Percentiles rank a stretch among this genome's conserved stretches.
Evolutionary conservation across 2,797 vertebrate genomes (phyloP).

Genomic region (Hephaestus fuliginosus): DNA sequence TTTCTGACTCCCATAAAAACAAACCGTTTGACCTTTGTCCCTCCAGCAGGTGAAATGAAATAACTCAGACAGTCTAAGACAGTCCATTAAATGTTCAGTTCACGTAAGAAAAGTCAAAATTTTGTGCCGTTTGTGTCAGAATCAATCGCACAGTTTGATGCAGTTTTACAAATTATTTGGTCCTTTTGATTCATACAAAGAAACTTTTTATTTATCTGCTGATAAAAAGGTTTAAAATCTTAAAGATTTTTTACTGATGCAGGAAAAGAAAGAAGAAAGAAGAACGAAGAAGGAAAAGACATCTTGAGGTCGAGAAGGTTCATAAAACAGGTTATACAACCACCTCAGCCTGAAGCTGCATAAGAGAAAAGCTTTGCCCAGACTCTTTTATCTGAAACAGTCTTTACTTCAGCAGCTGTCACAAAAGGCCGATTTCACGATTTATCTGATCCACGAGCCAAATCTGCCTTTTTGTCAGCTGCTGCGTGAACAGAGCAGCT

Average conservation of each 20-base stretch:
- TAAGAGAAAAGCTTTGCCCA: neutral
- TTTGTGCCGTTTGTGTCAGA: neutral
- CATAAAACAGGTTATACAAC: neutral
- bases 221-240: no score
- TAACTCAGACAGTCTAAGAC: neutral
- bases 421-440: neutral
- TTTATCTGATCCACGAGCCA: constrained; percentile 3
- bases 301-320: neutral
- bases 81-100: no score
- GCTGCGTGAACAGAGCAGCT: neutral
- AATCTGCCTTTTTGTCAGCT: neutral
- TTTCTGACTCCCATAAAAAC: neutral
- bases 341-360: neutral
- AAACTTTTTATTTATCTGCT: no score
- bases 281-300: neutral
- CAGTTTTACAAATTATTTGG: no score
- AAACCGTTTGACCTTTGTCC: constrained; percentile 27
- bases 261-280: no score
- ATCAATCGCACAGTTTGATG: no score
- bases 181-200: no score
- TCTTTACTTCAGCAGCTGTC: neutral
- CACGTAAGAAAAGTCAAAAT: neutral
- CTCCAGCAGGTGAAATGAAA: neutral
- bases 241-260: no score
- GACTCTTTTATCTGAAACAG: neutral